These are phyloP conservation scores for Bombyx mandarina DNA, from an alignment of 1,140 invertebrate species.

Conservation along the genomic window DNA sequence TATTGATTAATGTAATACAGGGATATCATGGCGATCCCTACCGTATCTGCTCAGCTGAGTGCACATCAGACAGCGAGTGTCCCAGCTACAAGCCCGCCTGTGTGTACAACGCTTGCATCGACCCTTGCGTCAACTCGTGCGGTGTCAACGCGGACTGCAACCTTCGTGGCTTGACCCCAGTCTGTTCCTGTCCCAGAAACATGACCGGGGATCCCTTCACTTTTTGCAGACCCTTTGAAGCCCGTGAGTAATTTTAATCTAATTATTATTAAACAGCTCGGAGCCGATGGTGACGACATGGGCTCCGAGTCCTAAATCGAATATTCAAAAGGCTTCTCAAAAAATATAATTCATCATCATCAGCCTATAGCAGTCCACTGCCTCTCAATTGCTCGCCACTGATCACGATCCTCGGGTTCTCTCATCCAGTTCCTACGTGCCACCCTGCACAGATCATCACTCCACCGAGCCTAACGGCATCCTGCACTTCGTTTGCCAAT, in stretches of 20 bases:
- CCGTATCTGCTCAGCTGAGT: constrained; percentile 81
- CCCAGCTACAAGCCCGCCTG: constrained; percentile 83
- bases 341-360: too few species aligned
- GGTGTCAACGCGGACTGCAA: constrained; percentile 86
- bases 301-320: too few species aligned
- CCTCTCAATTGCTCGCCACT: too few species aligned
- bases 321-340: too few species aligned
- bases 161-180: constrained; percentile 81
- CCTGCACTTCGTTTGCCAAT: too few species aligned
- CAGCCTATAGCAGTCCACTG: too few species aligned
- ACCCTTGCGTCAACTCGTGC: constrained; percentile 86
- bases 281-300: too few species aligned
- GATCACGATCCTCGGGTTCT: too few species aligned
- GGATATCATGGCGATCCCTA: constrained; percentile 84
- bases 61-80: constrained; percentile 80
- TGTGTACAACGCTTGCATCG: constrained; percentile 83
- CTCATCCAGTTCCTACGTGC: too few species aligned
- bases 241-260: constrained; percentile 65
- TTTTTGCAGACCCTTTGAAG: constrained; percentile 83
- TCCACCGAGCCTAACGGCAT: too few species aligned
- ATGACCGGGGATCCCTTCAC: constrained; percentile 91
- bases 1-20: constrained; percentile 31
- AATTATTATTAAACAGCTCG: too few species aligned
- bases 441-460: too few species aligned
- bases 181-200: constrained; percentile 88